These are phyloP conservation scores for Ammodytes dubius DNA, from an alignment of 2,113 vertebrate genomes.

Conservation along the genomic window DNA sequence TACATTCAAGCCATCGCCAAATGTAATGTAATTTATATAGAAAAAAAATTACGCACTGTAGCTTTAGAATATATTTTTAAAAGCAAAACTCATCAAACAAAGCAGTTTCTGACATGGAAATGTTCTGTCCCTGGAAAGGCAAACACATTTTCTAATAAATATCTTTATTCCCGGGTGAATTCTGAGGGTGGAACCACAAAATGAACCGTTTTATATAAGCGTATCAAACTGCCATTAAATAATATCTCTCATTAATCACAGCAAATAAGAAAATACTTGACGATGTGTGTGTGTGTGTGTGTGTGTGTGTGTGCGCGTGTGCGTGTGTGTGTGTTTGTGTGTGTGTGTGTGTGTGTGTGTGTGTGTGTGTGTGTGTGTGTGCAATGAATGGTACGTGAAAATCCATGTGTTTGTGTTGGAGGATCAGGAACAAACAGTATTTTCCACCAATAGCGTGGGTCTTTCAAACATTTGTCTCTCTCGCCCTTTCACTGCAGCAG, in stretches of 20 bases:
- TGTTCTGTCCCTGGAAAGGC: not conserved
- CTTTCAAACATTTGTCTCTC: constrained; percentile 30
- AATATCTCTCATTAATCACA: constrained; percentile 14
- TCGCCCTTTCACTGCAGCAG: constrained; percentile 6
- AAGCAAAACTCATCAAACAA: not conserved
- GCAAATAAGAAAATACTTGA: not conserved
- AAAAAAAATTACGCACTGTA: too few species aligned
- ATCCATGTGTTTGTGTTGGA: not conserved
- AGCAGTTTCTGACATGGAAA: not conserved
- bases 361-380: too few species aligned
- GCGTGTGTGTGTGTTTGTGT: too few species aligned
- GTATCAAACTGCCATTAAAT: not conserved
- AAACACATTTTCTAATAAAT: not conserved
- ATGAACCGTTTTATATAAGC: not conserved
- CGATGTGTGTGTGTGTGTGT: not conserved
- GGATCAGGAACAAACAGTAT: not conserved
- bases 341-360: too few species aligned
- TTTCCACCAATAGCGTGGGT: constrained; percentile 26
- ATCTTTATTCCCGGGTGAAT: not conserved
- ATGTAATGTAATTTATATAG: too few species aligned
- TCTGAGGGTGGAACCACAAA: not conserved
- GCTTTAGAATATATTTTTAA: not conserved
- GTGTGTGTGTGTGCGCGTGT: too few species aligned
- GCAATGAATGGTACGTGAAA: not conserved
- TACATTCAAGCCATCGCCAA: too few species aligned